These are phyloP conservation scores for Podarcis muralis DNA, from an alignment of 2,113 vertebrate species.

Conservation along the genomic window DNA sequence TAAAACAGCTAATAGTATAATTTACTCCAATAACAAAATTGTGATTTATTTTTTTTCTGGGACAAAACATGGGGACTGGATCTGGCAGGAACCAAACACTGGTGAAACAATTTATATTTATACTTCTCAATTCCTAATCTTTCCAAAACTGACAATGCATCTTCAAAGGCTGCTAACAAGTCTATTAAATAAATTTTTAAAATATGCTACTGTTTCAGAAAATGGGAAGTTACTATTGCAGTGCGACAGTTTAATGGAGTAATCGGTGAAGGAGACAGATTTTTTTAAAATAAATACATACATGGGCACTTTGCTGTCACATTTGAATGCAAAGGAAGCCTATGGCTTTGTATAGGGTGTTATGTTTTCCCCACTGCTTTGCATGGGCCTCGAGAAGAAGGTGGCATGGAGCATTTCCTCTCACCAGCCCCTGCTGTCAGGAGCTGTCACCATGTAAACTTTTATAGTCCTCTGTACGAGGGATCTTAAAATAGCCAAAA, in stretches of 20 bases:
- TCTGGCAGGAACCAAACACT: neutral
- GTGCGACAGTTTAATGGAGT: too few species aligned
- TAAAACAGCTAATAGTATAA: neutral
- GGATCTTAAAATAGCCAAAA: conserved; percentile 18
- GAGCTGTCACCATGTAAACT: neutral
- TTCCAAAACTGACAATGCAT: neutral
- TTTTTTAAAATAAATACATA: neutral
- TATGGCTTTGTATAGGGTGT: neutral
- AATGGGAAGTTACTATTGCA: too few species aligned
- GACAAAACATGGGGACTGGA: neutral
- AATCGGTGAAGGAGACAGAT: too few species aligned
- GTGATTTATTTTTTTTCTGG: neutral
- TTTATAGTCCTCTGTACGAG: neutral
- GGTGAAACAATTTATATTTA: neutral
- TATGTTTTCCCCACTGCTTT: neutral
- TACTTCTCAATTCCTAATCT: neutral
- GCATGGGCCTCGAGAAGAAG: neutral
- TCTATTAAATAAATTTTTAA: too few species aligned
- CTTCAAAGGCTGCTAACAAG: too few species aligned
- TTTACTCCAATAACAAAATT: neutral
- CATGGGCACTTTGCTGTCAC: neutral
- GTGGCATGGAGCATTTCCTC: neutral
- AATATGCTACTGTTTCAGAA: neutral
- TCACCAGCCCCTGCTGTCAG: neutral
- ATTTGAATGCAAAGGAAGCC: neutral